Percentiles rank a stretch among this genome's conserved stretches.
These are phyloP conservation scores for Saccopteryx leptura DNA, from an alignment of 2,113 vertebrate species.

Conservation along the genomic window DNA sequence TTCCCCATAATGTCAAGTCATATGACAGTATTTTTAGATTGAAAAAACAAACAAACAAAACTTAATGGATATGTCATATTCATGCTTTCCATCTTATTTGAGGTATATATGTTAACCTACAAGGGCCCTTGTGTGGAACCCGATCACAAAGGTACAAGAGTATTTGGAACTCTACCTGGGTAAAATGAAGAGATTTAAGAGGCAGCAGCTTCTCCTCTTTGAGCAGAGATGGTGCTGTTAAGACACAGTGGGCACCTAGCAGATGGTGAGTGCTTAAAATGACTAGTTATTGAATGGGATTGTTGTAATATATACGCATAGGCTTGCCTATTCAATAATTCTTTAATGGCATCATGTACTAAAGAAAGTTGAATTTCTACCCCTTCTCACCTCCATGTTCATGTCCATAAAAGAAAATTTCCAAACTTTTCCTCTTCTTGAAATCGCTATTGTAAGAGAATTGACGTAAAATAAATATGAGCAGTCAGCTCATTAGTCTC, in stretches of 20 bases:
- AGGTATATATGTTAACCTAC: not conserved
- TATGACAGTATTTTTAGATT: not conserved
- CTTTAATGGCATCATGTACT: not conserved
- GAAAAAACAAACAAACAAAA: not conserved
- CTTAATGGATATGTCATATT: not conserved
- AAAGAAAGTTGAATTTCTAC: not conserved
- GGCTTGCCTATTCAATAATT: not conserved
- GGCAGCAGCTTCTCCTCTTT: not conserved
- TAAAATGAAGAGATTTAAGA: not conserved
- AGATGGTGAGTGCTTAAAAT: not conserved
- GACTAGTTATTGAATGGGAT: not conserved
- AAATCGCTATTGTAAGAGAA: not conserved
- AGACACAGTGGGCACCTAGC: not conserved
- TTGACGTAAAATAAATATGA: not conserved
- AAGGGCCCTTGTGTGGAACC: not conserved
- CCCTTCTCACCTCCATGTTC: not conserved
- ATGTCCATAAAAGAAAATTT: not conserved
- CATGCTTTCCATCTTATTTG: not conserved
- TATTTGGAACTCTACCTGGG: not conserved
- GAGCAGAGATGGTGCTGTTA: not conserved
- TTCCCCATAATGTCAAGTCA: not conserved
- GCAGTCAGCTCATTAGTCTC: conserved; percentile 15
- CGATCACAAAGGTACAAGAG: not conserved
- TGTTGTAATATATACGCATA: not conserved
- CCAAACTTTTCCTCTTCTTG: not conserved